Evolutionary conservation across 2,797 vertebrate species (phyloP).

Genomic region (Simalia tracyae): DNA sequence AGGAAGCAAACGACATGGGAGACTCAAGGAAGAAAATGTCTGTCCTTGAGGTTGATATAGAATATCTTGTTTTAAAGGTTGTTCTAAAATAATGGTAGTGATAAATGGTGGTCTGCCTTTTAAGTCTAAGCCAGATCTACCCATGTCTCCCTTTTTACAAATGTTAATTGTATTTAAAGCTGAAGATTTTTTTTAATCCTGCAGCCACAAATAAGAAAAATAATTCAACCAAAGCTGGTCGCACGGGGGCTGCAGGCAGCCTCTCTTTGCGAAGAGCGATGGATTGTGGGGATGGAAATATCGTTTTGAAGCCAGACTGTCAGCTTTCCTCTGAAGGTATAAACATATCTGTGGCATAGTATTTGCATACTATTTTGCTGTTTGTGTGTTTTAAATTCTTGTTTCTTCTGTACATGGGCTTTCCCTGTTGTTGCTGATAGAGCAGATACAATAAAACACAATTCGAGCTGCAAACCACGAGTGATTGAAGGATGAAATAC

Average conservation of each 20-base stretch:
- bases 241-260: constrained; percentile 75
- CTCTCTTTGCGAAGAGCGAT: constrained; percentile 81
- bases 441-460: neutral
- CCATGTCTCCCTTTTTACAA: neutral
- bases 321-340: constrained; percentile 77
- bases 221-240: constrained; percentile 77
- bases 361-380: accelerated
- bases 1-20: neutral
- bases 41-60: no score
- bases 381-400: neutral
- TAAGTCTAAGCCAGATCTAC: neutral
- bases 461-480: neutral
- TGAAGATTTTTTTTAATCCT: constrained; percentile 26
- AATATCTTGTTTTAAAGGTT: neutral
- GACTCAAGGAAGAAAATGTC: neutral
- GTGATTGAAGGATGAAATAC: neutral
- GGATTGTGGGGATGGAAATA: constrained; percentile 79
- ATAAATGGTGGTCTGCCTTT: neutral
- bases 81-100: neutral
- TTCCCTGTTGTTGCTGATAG: neutral
- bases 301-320: constrained; percentile 78
- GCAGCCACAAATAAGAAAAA: constrained; percentile 84
- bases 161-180: neutral
- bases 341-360: accelerated
- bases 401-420: no score